A percentile compares a stretch with the other conserved stretches of the same genome.
Conservation (phyloP, 2,888 invertebrate species). For the Xanthostigma xanthostigma region DNA sequence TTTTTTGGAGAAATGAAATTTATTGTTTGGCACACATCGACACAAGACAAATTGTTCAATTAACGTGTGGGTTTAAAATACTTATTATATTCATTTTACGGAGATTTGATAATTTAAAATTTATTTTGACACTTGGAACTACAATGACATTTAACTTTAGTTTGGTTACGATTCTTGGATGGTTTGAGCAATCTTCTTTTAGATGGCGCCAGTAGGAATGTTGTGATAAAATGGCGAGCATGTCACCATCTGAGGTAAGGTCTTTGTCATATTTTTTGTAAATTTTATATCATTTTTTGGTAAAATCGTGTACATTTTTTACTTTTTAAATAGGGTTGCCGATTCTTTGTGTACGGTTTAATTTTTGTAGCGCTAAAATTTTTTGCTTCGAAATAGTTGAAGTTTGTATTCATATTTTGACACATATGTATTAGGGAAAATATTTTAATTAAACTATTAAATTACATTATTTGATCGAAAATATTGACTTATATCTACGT, state of each 20-base stretch:
- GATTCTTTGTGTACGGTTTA: too few species aligned
- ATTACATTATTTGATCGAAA: too few species aligned
- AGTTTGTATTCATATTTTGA: background rate
- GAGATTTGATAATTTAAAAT: too few species aligned
- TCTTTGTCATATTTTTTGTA: constrained; percentile 11
- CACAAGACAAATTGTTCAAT: too few species aligned
- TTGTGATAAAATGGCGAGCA: constrained; percentile 52
- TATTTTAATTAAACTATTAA: background rate
- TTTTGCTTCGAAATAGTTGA: too few species aligned
- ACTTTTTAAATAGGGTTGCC: background rate
- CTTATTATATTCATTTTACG: too few species aligned
- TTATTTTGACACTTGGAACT: background rate
- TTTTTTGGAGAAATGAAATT: too few species aligned
- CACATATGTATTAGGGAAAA: background rate
- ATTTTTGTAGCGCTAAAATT: too few species aligned
- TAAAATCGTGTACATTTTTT: constrained; percentile 4
- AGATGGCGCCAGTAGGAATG: background rate
- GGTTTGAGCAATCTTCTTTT: background rate
- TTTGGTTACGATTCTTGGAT: background rate
- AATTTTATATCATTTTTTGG: constrained; percentile 18
- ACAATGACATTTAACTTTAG: background rate
- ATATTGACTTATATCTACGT: too few species aligned
- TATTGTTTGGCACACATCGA: too few species aligned
- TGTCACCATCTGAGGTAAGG: constrained; percentile 61
- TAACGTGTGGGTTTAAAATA: too few species aligned